Percentiles rank a stretch among this genome's conserved stretches.
These are phyloP conservation scores for Trichechus manatus DNA, from an alignment of 2,113 vertebrate species.

Conservation along the genomic window DNA sequence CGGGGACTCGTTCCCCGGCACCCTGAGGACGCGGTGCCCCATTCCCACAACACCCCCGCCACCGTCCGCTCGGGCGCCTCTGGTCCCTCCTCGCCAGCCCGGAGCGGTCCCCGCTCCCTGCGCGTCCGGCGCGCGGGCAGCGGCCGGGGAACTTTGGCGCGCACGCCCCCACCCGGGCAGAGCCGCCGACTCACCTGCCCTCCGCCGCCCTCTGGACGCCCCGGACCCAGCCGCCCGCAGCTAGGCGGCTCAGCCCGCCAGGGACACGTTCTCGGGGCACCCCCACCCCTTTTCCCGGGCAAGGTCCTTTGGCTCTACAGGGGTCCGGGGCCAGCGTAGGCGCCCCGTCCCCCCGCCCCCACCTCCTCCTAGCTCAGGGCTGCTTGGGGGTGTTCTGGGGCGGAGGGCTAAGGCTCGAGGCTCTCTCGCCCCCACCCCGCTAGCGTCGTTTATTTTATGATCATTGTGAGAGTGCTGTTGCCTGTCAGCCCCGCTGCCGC, in stretches of 20 bases:
- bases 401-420: slow-evolving; percentile 66
- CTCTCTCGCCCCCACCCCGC: slow-evolving; percentile 68
- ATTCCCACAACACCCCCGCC: not conserved
- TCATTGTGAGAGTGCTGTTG: slow-evolving; percentile 67
- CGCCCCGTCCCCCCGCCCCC: slow-evolving; percentile 7
- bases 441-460: slow-evolving; percentile 77
- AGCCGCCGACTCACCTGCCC: slow-evolving; percentile 80
- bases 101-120: not conserved
- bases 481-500: slow-evolving; percentile 72
- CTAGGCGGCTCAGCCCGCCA: not conserved
- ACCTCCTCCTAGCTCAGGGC: not conserved
- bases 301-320: slow-evolving; percentile 38
- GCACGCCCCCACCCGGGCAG: slow-evolving; percentile 50
- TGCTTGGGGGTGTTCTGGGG: slow-evolving; percentile 47
- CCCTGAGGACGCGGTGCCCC: not conserved
- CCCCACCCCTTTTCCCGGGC: slow-evolving; percentile 27
- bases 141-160: slow-evolving; percentile 55
- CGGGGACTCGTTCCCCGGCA: not conserved
- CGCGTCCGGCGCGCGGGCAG: not conserved
- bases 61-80: not conserved
- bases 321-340: slow-evolving; percentile 39
- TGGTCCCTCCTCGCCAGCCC: not conserved
- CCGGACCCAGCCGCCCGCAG: slow-evolving; percentile 28
- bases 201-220: slow-evolving; percentile 61
- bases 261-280: not conserved